These are phyloP conservation scores for Bos javanicus DNA, from an alignment of 2,113 vertebrate species.

Conservation along the genomic window DNA sequence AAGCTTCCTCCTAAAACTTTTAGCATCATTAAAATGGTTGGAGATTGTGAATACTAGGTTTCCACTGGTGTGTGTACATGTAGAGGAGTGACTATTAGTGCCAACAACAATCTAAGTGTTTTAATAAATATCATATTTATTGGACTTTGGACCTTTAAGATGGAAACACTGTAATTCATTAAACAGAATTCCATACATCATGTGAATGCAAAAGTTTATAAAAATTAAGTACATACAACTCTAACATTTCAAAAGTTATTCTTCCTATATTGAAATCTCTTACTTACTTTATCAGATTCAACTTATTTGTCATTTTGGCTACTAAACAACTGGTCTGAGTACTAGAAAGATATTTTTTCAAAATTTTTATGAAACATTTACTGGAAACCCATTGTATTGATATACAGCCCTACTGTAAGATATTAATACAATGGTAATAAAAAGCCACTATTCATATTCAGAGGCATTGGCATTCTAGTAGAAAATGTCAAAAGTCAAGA, in stretches of 20 bases:
- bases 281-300: neutral
- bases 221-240: neutral
- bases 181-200: neutral
- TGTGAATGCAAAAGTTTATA: neutral
- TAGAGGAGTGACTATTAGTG: neutral
- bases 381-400: neutral
- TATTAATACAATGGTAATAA: neutral
- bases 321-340: neutral
- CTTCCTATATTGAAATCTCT: neutral
- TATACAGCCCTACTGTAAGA: neutral
- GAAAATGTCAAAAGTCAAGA: neutral
- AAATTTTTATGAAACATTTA: neutral
- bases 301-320: neutral
- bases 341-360: neutral
- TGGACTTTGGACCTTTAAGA: neutral
- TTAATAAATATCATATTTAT: neutral
- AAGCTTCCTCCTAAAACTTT: slow-evolving; percentile 42
- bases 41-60: neutral
- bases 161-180: neutral
- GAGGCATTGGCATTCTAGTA: neutral
- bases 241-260: neutral
- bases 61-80: neutral
- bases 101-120: neutral
- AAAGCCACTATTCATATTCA: neutral
- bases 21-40: neutral